A percentile compares a stretch with the other conserved stretches of the same genome.
These are phyloP conservation scores for Gallirallus australis DNA, from an alignment of 2,797 vertebrate species.

Conservation along the genomic window DNA sequence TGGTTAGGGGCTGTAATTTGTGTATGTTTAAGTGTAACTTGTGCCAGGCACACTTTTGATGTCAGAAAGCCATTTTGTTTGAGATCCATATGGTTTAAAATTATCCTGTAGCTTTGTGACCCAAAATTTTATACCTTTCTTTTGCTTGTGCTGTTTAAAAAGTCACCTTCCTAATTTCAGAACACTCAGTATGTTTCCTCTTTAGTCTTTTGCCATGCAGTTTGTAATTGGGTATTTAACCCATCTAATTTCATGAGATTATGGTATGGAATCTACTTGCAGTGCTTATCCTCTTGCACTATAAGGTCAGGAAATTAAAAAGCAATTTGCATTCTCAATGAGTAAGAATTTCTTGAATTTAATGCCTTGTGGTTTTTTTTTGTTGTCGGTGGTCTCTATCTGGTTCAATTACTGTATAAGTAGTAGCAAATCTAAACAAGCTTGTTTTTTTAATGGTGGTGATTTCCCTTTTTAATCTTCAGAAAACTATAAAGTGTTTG, in stretches of 20 bases:
- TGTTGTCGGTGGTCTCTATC: not conserved
- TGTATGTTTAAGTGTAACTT: not conserved
- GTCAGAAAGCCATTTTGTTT: not conserved
- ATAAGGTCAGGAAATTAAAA: conserved; percentile 56
- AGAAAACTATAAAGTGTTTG: not conserved
- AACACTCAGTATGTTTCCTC: not conserved
- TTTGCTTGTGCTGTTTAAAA: not conserved
- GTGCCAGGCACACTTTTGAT: not conserved
- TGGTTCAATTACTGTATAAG: conserved; percentile 21
- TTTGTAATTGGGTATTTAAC: conserved; percentile 61
- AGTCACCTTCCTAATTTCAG: not conserved
- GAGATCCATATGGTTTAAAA: not conserved
- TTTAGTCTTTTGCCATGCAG: not conserved
- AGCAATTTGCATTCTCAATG: not conserved
- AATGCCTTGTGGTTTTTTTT: not conserved
- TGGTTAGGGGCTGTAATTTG: not conserved
- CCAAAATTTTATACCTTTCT: not conserved
- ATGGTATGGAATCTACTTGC: conserved; percentile 23
- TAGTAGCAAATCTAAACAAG: conserved; percentile 29
- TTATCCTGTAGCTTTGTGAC: not conserved
- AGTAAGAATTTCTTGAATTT: conserved; percentile 30
- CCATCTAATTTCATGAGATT: conserved; percentile 39
- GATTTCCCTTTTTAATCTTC: not conserved
- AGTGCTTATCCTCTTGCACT: conserved; percentile 19
- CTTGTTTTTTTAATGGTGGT: conserved; percentile 2